Base-by-base conservation (phyloP, 2,797 vertebrate species). In the Pipistrellus pygmaeus region DNA sequence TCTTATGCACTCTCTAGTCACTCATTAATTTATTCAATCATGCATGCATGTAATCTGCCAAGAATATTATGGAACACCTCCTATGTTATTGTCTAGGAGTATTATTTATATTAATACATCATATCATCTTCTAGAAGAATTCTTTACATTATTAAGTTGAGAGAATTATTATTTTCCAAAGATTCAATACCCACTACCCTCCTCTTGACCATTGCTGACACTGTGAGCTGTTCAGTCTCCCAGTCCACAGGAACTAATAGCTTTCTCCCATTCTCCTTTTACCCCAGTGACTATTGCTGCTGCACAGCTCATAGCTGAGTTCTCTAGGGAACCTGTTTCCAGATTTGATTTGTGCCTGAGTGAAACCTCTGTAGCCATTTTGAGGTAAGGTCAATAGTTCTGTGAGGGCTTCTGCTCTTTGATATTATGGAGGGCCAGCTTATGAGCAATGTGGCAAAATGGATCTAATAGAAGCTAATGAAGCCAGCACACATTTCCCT, bases 381-480 rank as follows among this genome's bases (percentile, higher is more conserved):
- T 53, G 62, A 89, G 88, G 46, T 35, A 72, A 83, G 92, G 80
- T 96, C 78, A 93, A 23, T 48, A 38, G 41, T 23, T 94, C 13
- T 1, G 62, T 62, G 46, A 90, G 30, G 1, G 66, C 83, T 85
- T 96, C 84, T 95, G 96, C 69, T 94, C 93, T 86, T 71, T 82
- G 91, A 80, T 89, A 35, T 18, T 60, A 66, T 9, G 3, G 51
- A 1, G 41, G 66, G 86, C 35, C 60, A 80, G 15, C 46, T 90
- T 25, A 60, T 23, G 46, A 46, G 23, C 41, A 46, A 55, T 0
- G 2, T 73, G 51, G 27, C 82, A 92, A 94, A 69, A 57, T 85
- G 51, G 51, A 46, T 80, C 87, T 96, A 97, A 96, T 86, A 86
- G 91, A 78, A 83, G 60, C 60, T 97, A 97, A 96, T 96, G 96